These are phyloP conservation scores for Chlorops oryzae DNA, from an alignment of 1,140 invertebrate genomes.

Conservation along the genomic window DNA sequence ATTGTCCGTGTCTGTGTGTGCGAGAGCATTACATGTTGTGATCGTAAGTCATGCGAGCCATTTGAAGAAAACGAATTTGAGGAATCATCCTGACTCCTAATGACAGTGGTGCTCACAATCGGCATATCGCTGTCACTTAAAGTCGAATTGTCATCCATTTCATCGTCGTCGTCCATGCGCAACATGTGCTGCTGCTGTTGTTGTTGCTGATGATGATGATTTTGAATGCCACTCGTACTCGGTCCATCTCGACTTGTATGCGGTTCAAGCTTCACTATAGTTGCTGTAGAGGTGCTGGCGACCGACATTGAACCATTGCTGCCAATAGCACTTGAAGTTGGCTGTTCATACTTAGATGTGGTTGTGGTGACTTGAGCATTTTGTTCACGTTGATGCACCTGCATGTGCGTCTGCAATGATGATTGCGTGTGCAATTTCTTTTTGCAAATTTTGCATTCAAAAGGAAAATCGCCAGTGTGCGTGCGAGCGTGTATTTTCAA, in stretches of 20 bases:
- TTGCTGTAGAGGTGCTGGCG: conserved; percentile 15
- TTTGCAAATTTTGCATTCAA: conserved; percentile 59
- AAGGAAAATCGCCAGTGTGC: conserved; percentile 65
- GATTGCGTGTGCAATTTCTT: conserved; percentile 45
- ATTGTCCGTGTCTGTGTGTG: conserved; percentile 37
- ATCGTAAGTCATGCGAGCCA: conserved; percentile 35
- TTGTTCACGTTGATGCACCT: conserved; percentile 44
- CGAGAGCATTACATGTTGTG: conserved; percentile 31
- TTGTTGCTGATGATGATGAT: conserved; percentile 7
- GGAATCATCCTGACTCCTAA: too few relatives aligned
- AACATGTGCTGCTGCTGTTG: conserved; percentile 7
- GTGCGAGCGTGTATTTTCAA: conserved; percentile 54
- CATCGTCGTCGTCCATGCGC: conserved; percentile 30
- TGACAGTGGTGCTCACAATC: conserved; percentile 30
- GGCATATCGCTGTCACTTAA: conserved; percentile 29
- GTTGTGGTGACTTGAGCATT: conserved; percentile 16
- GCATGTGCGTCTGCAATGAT: conserved; percentile 44
- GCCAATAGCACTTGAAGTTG: conserved; percentile 10
- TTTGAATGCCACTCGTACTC: too few relatives aligned
- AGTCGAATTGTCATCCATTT: conserved; percentile 36
- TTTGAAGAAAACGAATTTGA: conserved; percentile 41
- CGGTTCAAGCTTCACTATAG: conserved; percentile 31
- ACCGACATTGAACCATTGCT: conserved; percentile 12
- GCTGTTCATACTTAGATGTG: conserved; percentile 12
- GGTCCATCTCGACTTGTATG: conserved; percentile 14